These are phyloP conservation scores for Orussus abietinus DNA, from an alignment of 1,140 invertebrate genomes.

Conservation along the genomic window DNA sequence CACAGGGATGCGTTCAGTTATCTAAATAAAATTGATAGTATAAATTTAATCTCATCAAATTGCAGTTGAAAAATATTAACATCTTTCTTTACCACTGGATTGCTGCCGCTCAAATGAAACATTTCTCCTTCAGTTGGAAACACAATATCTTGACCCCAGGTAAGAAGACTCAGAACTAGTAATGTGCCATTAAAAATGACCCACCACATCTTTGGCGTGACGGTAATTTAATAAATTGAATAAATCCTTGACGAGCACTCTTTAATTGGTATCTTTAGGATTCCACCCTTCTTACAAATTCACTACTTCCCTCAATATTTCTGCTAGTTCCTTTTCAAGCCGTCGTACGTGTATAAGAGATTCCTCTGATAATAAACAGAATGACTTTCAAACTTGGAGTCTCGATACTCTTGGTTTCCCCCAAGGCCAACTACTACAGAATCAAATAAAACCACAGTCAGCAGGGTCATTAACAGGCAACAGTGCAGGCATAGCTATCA, in stretches of 20 bases:
- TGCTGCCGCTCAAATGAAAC: conserved; percentile 22
- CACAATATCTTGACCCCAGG: conserved; percentile 27
- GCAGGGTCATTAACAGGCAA: too few relatives aligned
- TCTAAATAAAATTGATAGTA: conserved; percentile 17
- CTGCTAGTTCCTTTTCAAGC: not conserved
- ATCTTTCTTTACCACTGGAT: conserved; percentile 17
- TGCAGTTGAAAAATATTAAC: not conserved
- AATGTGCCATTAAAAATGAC: conserved; percentile 7
- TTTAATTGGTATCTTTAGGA: not conserved
- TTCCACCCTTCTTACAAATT: not conserved
- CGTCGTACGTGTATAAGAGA: not conserved
- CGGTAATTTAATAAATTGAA: too few relatives aligned
- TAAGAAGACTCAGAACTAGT: conserved; percentile 14
- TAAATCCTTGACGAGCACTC: too few relatives aligned
- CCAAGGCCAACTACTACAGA: conserved; percentile 22
- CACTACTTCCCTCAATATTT: not conserved
- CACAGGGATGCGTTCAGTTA: conserved; percentile 46
- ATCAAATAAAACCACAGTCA: conserved; percentile 24
- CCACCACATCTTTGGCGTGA: conserved; percentile 27
- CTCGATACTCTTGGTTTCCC: not conserved
- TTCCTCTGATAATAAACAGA: not conserved
- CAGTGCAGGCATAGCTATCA: too few relatives aligned
- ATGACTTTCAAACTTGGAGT: not conserved
- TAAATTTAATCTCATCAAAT: conserved; percentile 1
- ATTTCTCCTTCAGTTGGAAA: conserved; percentile 28